These are phyloP conservation scores for Idaea biselata DNA, from an alignment of 2,888 invertebrate species.

Conservation along the genomic window DNA sequence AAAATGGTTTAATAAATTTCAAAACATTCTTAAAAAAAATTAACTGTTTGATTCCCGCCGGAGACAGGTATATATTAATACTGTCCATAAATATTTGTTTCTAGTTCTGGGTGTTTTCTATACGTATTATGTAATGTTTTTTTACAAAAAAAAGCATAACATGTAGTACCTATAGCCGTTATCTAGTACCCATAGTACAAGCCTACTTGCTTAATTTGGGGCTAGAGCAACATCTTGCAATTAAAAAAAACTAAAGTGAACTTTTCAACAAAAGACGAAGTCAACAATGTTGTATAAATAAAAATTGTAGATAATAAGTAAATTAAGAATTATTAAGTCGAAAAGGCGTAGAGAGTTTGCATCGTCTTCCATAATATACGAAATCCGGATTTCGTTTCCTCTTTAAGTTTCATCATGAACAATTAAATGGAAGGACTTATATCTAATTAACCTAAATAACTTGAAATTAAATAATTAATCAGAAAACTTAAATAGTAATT, in stretches of 20 bases:
- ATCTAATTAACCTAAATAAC: conserved; percentile 11
- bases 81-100: too few relatives aligned
- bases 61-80: too few relatives aligned
- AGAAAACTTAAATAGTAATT: conserved; percentile 43
- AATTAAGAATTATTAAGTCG: conserved; percentile 42
- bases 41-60: not conserved
- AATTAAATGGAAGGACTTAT: conserved; percentile 14
- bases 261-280: conserved; percentile 12
- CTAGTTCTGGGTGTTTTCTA: too few relatives aligned
- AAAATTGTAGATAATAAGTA: conserved; percentile 30
- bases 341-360: conserved; percentile 59
- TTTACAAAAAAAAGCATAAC: too few relatives aligned
- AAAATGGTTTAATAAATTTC: not conserved
- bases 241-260: not conserved
- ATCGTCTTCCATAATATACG: conserved; percentile 77
- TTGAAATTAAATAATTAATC: conserved; percentile 33
- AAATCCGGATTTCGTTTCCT: conserved; percentile 58
- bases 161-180: too few relatives aligned
- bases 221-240: too few relatives aligned
- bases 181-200: too few relatives aligned
- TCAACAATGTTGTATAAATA: conserved; percentile 19
- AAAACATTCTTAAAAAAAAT: not conserved
- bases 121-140: too few relatives aligned
- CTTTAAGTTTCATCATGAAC: conserved; percentile 49
- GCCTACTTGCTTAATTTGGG: too few relatives aligned